These are phyloP conservation scores for Varanus komodoensis DNA, from an alignment of 2,113 vertebrate genomes.

Conservation along the genomic window DNA sequence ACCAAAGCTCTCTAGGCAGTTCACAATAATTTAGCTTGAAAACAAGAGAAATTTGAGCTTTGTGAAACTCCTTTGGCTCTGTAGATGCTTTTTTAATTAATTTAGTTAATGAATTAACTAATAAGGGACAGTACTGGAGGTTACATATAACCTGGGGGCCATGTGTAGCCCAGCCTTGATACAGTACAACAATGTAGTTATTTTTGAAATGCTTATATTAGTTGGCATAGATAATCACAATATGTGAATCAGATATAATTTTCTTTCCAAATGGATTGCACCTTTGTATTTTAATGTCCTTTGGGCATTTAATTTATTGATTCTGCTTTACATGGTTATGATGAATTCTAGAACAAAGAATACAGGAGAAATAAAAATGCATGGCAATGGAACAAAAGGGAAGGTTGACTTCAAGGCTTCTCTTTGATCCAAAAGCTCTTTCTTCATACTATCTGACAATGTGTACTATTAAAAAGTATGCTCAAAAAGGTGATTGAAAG, in stretches of 20 bases:
- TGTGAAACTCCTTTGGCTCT: too few relatives aligned
- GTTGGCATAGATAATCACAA: conserved; percentile 46
- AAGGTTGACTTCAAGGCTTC: neutral
- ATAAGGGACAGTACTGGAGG: too few relatives aligned
- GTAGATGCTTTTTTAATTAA: too few relatives aligned
- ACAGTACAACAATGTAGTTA: neutral
- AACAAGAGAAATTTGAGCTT: too few relatives aligned
- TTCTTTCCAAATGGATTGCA: conserved; percentile 36
- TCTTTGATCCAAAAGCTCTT: neutral
- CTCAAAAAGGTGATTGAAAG: fast-evolving
- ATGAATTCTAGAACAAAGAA: conserved; percentile 24
- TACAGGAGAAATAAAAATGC: neutral
- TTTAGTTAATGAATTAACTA: too few relatives aligned
- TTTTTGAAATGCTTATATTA: conserved; percentile 9
- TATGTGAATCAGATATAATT: conserved; percentile 49
- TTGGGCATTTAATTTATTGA: conserved; percentile 32
- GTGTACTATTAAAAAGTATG: neutral
- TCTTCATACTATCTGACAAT: neutral
- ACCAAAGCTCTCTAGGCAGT: too few relatives aligned
- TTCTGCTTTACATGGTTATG: neutral
- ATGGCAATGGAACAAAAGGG: neutral
- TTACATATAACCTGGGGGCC: too few relatives aligned
- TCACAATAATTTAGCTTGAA: too few relatives aligned
- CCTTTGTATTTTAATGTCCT: conserved; percentile 41
- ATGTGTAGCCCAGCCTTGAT: too few relatives aligned